Evolutionary conservation across 2,113 vertebrate genomes (phyloP), one percentile per base, ranked within the genome.

Genomic region (Tiliqua scincoides): DNA sequence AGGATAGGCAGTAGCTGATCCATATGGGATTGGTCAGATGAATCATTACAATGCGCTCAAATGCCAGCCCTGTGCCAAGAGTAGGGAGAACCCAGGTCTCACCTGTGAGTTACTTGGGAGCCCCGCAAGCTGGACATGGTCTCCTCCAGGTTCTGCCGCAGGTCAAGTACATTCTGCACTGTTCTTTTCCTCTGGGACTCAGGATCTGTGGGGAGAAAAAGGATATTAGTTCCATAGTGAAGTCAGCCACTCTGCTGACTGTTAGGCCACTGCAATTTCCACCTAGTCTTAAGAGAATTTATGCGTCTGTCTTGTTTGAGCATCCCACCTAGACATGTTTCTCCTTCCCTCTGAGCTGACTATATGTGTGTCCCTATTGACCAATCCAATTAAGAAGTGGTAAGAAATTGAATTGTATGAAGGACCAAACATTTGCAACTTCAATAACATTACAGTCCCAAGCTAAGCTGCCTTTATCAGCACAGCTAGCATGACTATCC

Each of bases 131-230:
- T 99, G 87, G 98, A 98, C 98, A 99, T 99, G 89, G 98, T 99
- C 89, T 99, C 98, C 90, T 99, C 98, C 95, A 99, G 95, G 95
- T 99, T 99, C 93, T 99, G 98, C 70, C 98, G 98, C 68, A 99
- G 97, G 94, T 99, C 98, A 92, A 99, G 94, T 35, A 99, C 98
- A 85, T 99, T 99, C 95, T 99, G 98, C 74, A 99, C 98, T 0
- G 98, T 99, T 84, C 98, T 97, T 94, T 99, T 99, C 90, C 98
- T 97, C 95, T 99, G 98, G 89, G 98, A 98, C 89, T 99, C 98
- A 0, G 98, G 98, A 85, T 99, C 98, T 98, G 94, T 2, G 15
- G 75, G 89, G 79, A 91, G 80, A 93, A 68, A n/a, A 88, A 10
- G 93, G 86, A 73, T 59, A 25, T 30, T 21, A 52, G 32, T 37